Conservation (phyloP, 2,113 vertebrate species). For the Polyodon spathula region DNA sequence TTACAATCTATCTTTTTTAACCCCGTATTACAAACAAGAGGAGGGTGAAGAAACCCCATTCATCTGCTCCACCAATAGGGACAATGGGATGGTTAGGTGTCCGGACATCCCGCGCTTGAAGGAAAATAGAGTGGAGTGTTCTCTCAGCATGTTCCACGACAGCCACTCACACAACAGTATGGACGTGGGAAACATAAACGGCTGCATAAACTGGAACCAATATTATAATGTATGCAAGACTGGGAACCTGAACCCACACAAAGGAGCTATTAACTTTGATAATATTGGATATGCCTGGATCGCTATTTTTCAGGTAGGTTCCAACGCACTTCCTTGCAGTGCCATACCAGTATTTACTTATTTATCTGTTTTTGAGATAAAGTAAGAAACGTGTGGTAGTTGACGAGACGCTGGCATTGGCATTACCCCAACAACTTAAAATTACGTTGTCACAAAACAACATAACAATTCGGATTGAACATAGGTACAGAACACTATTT, state of each 20-base stretch:
- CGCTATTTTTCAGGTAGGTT: constrained; percentile 89
- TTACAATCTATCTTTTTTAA: constrained; percentile 75
- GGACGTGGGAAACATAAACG: constrained; percentile 45
- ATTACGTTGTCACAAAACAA: too few relatives aligned
- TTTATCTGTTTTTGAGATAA: too few relatives aligned
- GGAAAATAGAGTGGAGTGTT: constrained; percentile 64
- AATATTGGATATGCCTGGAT: constrained; percentile 98
- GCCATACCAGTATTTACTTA: too few relatives aligned
- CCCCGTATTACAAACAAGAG: constrained; percentile 75
- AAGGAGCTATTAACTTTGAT: constrained; percentile 96
- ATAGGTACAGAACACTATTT: too few relatives aligned
- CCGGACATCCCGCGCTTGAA: constrained; percentile 60
- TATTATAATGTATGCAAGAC: constrained; percentile 92
- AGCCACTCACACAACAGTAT: constrained; percentile 37
- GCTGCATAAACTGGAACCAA: constrained; percentile 94
- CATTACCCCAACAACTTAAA: too few relatives aligned
- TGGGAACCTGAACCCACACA: constrained; percentile 81
- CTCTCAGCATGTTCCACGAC: constrained; percentile 54
- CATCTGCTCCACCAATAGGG: constrained; percentile 79
- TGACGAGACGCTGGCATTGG: too few relatives aligned
- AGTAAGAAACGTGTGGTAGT: too few relatives aligned
- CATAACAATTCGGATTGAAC: too few relatives aligned
- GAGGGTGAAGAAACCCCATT: constrained; percentile 85
- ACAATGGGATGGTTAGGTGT: constrained; percentile 92
- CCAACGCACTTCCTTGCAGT: background rate